phyloP scores from a whole-genome alignment of 2,113 vertebrate species.

The Gracilinanus agilis region DNA sequence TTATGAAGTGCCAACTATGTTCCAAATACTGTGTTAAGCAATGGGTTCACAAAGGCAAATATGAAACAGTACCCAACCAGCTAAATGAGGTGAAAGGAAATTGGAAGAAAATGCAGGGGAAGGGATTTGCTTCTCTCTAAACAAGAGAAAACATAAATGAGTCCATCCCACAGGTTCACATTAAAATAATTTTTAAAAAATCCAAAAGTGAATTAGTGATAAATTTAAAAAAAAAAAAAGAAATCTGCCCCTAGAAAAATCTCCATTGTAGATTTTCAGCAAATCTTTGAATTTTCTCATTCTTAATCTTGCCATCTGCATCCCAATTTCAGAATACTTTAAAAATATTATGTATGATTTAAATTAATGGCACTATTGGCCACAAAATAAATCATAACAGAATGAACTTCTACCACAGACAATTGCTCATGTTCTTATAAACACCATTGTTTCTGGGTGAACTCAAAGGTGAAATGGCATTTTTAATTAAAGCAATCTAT shows the following conservation, averaged over 20 bases:
- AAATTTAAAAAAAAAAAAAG: not conserved
- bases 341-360: slow-evolving; percentile 48
- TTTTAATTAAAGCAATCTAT: not conserved
- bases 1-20: not conserved
- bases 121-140: not conserved
- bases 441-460: not conserved
- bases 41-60: not conserved
- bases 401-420: slow-evolving; percentile 28
- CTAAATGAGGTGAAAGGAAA: not conserved
- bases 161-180: not conserved
- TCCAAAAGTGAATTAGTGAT: not conserved
- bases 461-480: not conserved
- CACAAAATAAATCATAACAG: slow-evolving; percentile 39
- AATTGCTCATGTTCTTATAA: slow-evolving; percentile 3
- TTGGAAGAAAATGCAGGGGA: not conserved
- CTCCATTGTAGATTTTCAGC: not conserved
- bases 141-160: not conserved
- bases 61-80: not conserved
- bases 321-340: not conserved
- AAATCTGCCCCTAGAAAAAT: not conserved
- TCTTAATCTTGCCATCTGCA: not conserved
- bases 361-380: slow-evolving; percentile 40
- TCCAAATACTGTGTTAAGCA: not conserved
- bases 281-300: slow-evolving; percentile 4
- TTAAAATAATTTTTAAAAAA: no score